These are phyloP conservation scores for Oligia strigilis DNA, from an alignment of 2,888 invertebrate species.

Conservation along the genomic window DNA sequence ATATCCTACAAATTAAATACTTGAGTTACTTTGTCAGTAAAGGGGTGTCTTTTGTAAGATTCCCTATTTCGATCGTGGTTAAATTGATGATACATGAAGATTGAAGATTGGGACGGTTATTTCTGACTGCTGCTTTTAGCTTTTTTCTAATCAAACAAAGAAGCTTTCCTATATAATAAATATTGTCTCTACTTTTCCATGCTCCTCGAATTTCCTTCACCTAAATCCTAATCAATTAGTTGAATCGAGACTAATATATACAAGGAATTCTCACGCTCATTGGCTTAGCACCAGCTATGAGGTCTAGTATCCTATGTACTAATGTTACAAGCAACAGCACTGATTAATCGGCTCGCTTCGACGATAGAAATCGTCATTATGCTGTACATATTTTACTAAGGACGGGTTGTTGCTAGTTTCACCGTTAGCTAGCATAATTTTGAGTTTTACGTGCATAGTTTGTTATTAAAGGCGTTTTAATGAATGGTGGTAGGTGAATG, in stretches of 20 bases:
- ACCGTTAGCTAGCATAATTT: slow-evolving; percentile 64
- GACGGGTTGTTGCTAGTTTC: slow-evolving; percentile 55
- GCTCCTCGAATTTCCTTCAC: not conserved
- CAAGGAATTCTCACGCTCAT: slow-evolving; percentile 49
- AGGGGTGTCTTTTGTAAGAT: not conserved
- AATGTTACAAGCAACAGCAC: slow-evolving; percentile 51
- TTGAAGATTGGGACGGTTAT: not conserved
- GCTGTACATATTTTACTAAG: slow-evolving; percentile 66
- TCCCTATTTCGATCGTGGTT: not conserved
- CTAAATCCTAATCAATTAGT: slow-evolving; percentile 12
- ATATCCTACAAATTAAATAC: not conserved
- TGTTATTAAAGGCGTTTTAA: slow-evolving; percentile 40
- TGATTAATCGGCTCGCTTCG: slow-evolving; percentile 65
- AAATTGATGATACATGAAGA: not conserved
- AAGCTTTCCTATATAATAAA: not conserved
- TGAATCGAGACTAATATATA: slow-evolving; percentile 44
- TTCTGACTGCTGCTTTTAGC: not conserved
- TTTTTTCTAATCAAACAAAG: not conserved
- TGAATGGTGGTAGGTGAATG: slow-evolving; percentile 15
- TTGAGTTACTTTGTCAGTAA: not conserved
- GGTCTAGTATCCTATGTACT: slow-evolving; percentile 40
- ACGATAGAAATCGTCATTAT: slow-evolving; percentile 69
- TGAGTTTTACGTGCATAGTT: slow-evolving; percentile 48
- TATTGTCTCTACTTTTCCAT: not conserved
- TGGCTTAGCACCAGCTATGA: slow-evolving; percentile 38